Conservation (phyloP, 2,888 invertebrate genomes). For the Drosophila limbata region DNA sequence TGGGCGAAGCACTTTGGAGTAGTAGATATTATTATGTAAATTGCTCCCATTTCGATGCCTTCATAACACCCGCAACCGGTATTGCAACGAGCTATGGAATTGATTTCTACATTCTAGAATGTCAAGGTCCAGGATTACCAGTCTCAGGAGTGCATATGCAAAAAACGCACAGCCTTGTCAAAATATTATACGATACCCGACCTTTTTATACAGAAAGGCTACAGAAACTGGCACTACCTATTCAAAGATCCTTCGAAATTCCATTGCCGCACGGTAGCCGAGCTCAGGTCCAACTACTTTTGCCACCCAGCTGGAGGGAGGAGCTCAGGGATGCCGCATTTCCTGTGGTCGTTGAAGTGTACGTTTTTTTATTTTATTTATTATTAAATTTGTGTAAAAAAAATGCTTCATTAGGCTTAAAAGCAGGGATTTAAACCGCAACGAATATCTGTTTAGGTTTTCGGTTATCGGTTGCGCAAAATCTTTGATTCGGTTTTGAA, state of each 20-base stretch:
- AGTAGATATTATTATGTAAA: constrained; percentile 93
- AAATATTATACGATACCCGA: constrained; percentile 91
- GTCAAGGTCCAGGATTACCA: constrained; percentile 96
- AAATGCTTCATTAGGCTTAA: neutral
- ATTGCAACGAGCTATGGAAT: constrained; percentile 84
- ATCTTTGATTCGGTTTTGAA: too few species aligned
- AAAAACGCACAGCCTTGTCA: constrained; percentile 90
- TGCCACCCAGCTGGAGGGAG: constrained; percentile 95
- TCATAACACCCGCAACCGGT: constrained; percentile 87
- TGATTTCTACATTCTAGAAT: constrained; percentile 91
- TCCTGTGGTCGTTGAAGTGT: constrained; percentile 95
- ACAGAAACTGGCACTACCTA: constrained; percentile 93
- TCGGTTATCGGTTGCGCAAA: too few species aligned
- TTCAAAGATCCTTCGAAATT: constrained; percentile 93
- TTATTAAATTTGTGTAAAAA: neutral
- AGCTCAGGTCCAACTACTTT: constrained; percentile 94
- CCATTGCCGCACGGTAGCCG: constrained; percentile 93
- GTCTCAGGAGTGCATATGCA: constrained; percentile 92
- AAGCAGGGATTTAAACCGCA: too few species aligned
- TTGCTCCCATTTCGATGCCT: constrained; percentile 94
- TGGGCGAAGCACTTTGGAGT: constrained; percentile 91
- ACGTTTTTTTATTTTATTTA: constrained; percentile 82
- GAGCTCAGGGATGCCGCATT: constrained; percentile 94
- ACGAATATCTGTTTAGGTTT: too few species aligned
- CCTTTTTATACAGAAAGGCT: constrained; percentile 89